Conservation (phyloP, 2,113 vertebrate species). For the Oncorhynchus masou region DNA sequence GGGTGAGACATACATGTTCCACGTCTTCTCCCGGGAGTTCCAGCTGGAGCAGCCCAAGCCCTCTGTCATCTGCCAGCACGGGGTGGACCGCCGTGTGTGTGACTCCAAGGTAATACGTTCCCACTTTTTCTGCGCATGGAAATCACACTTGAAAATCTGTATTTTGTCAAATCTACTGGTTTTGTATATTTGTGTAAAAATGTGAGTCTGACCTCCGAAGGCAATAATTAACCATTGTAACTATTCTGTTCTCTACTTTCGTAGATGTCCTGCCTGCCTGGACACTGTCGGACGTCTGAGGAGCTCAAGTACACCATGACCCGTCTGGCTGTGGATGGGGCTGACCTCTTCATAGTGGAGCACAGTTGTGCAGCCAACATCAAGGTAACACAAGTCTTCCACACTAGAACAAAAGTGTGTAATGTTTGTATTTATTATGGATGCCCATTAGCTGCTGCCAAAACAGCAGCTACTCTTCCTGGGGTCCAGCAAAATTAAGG, state of each 20-base stretch:
- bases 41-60: slow-evolving; percentile 95
- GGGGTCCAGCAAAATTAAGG: no score
- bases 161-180: no score
- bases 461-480: no score
- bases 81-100: slow-evolving; percentile 90
- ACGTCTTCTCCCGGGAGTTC: slow-evolving; percentile 90
- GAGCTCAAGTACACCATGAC: slow-evolving; percentile 98
- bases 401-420: not conserved
- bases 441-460: no score
- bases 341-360: slow-evolving; percentile 89
- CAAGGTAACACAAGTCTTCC: slow-evolving; percentile 73
- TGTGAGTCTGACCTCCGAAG: no score
- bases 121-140: not conserved
- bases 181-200: no score
- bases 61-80: slow-evolving; percentile 89
- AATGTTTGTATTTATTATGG: no score
- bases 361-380: slow-evolving; percentile 93
- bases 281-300: slow-evolving; percentile 89
- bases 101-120: slow-evolving; percentile 83
- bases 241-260: no score
- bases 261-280: slow-evolving; percentile 84
- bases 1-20: slow-evolving; percentile 92
- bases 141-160: not conserved
- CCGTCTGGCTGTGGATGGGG: slow-evolving; percentile 87
- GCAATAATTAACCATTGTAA: no score